These are phyloP conservation scores for Ivindomyrus marchei DNA, from an alignment of 2,113 vertebrate species.

Conservation along the genomic window DNA sequence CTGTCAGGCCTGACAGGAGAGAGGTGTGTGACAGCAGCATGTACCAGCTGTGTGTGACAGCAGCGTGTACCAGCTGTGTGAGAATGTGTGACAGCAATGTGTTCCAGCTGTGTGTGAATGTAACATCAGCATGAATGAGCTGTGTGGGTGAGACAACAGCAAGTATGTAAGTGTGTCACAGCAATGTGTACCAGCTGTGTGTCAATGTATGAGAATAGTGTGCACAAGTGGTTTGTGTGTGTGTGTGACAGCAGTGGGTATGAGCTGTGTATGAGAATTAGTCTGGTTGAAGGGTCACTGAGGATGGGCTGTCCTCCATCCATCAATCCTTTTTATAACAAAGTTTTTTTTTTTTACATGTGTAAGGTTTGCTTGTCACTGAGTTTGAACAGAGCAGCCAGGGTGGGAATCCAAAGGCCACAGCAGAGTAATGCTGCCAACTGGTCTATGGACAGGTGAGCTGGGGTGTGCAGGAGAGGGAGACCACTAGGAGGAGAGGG, in stretches of 20 bases:
- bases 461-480: neutral
- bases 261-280: neutral
- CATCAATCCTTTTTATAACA: neutral
- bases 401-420: neutral
- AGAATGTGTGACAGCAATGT: too few relatives aligned
- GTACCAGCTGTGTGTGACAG: neutral
- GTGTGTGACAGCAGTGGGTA: too few relatives aligned
- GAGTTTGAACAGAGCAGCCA: neutral
- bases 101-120: too few relatives aligned
- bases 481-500: neutral
- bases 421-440: neutral
- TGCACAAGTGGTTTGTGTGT: neutral
- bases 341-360: neutral
- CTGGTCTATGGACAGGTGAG: neutral
- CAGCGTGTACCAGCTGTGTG: too few relatives aligned
- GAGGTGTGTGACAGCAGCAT: neutral
- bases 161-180: too few relatives aligned
- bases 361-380: neutral
- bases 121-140: too few relatives aligned
- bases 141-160: too few relatives aligned
- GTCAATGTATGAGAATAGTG: neutral
- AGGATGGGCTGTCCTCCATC: neutral
- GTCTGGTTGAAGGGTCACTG: neutral
- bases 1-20: slow-evolving; percentile 38
- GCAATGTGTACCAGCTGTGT: too few relatives aligned